Evolutionary conservation across 2,113 vertebrate species (phyloP).

Genomic region (Callaeas wilsoni): DNA sequence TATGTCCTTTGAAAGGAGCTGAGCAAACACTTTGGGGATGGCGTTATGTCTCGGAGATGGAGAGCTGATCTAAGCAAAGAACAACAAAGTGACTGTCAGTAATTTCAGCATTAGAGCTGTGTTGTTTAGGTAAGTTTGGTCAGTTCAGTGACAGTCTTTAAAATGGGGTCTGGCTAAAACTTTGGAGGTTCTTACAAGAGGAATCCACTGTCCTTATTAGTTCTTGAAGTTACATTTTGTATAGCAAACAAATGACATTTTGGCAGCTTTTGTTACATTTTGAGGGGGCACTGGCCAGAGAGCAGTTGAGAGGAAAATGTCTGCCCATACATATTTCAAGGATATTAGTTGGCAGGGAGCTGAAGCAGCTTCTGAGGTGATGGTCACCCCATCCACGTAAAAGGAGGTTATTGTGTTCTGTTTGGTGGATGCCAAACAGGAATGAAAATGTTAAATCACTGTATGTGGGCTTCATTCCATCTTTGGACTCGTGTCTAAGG

Average conservation of each 20-base stretch:
- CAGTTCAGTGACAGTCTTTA: background rate
- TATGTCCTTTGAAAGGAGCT: background rate
- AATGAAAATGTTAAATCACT: background rate
- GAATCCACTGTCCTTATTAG: background rate
- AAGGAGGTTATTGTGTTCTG: background rate
- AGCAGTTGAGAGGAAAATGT: background rate
- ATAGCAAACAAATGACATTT: background rate
- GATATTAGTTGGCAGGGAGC: background rate
- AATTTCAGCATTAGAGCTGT: background rate
- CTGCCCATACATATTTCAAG: background rate
- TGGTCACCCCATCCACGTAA: background rate
- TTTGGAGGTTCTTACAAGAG: background rate
- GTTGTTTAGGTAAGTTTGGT: background rate
- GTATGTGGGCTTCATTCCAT: background rate
- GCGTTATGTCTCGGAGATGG: background rate
- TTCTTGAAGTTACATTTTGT: background rate
- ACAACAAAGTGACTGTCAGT: background rate
- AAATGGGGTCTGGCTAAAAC: background rate
- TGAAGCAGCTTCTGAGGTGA: background rate
- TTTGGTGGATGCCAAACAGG: background rate
- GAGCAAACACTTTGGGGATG: background rate
- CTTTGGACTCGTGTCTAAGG: background rate
- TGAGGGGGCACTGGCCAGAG: background rate
- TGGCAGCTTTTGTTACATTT: background rate
- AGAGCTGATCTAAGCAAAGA: slow-evolving; percentile 28